Conservation (phyloP, 30 jellyfish, hydroid and myxozoan species). For the Mastigias papua region DNA sequence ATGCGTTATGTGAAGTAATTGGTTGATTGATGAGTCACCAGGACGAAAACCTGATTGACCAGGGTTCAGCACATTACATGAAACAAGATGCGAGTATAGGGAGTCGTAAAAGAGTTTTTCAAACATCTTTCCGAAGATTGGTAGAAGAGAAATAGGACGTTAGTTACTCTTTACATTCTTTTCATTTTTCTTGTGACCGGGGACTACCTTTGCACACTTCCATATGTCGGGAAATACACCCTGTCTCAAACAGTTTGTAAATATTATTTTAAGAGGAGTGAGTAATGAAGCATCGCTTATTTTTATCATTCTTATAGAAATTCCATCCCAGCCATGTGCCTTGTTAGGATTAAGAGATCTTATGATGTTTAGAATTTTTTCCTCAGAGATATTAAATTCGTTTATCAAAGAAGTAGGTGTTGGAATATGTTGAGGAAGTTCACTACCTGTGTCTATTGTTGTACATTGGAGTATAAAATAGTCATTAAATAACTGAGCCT, state of each 20-base stretch:
- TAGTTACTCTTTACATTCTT: constrained; percentile 32
- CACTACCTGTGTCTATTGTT: constrained; percentile 47
- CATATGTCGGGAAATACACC: constrained; percentile 55
- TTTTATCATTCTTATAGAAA: constrained; percentile 59
- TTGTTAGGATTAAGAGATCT: constrained; percentile 46
- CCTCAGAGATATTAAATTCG: constrained; percentile 31
- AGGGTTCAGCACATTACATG: constrained; percentile 22
- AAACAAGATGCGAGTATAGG: constrained; percentile 39
- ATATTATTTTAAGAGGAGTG: constrained; percentile 38
- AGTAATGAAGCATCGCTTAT: constrained; percentile 52
- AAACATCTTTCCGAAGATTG: constrained; percentile 61
- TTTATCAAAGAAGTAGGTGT: background rate
- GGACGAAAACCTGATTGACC: constrained; percentile 57
- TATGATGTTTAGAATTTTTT: constrained; percentile 36
- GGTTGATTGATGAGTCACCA: constrained; percentile 58
- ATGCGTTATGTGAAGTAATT: constrained; percentile 22
- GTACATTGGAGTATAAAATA: constrained; percentile 59
- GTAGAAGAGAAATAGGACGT: constrained; percentile 44
- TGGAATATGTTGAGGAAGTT: constrained; percentile 17
- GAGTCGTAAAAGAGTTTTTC: constrained; percentile 47
- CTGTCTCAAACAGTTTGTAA: constrained; percentile 18
- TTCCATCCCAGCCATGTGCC: constrained; percentile 76
- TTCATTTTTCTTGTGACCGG: constrained; percentile 34
- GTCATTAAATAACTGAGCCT: constrained; percentile 57
- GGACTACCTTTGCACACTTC: constrained; percentile 65